Evolutionary conservation across 2,797 vertebrate species (phyloP).

Genomic region (Parauchenoglanis punctatus): DNA sequence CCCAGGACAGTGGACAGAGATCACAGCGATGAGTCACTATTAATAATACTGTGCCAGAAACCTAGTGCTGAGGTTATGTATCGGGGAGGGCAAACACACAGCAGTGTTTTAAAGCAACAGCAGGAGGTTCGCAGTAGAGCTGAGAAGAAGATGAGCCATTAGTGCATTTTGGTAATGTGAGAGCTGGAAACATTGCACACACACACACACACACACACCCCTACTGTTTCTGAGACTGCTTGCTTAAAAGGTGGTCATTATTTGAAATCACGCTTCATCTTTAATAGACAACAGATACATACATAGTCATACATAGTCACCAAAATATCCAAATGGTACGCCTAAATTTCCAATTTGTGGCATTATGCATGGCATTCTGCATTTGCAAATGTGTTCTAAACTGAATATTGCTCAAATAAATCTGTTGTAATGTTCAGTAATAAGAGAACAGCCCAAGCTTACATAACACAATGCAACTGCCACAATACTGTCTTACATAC

Average conservation of each 20-base stretch:
- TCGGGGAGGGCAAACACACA: conserved; percentile 63
- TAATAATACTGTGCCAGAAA: conserved; percentile 65
- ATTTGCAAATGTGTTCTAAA: background rate
- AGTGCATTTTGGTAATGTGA: conserved; percentile 32
- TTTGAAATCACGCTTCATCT: conserved; percentile 3
- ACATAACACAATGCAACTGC: conserved; percentile 4
- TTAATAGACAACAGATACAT: background rate
- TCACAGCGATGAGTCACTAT: conserved; percentile 60
- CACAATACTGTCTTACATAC: conserved; percentile 16
- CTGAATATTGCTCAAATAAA: background rate
- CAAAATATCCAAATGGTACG: background rate
- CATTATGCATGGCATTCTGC: background rate
- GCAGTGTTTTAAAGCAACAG: conserved; percentile 62
- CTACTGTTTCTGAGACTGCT: conserved; percentile 9
- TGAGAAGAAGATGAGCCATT: conserved; percentile 40
- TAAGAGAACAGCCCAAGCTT: background rate
- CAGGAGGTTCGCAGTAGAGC: conserved; percentile 42
- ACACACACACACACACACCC: conserved; percentile 27
- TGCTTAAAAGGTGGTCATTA: conserved; percentile 20
- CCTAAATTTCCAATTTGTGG: background rate
- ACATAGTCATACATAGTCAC: background rate
- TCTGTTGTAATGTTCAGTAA: background rate
- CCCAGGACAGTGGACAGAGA: conserved; percentile 50
- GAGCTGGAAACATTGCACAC: conserved; percentile 20
- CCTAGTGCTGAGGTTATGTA: conserved; percentile 64